Base-by-base conservation (phyloP, 2,888 invertebrate genomes). In the Cerastis leucographa region DNA sequence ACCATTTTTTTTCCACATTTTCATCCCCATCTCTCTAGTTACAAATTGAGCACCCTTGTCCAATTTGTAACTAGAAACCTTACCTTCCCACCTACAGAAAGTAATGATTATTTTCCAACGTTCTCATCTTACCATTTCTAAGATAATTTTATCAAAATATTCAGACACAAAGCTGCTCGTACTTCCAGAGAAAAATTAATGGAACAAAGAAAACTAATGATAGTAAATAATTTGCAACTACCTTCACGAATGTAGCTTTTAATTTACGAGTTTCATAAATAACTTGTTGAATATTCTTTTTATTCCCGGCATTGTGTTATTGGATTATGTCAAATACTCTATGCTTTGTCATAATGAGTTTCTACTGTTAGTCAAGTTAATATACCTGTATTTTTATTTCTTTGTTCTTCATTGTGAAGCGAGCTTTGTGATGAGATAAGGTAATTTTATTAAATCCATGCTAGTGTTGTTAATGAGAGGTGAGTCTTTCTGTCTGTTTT, bases 131-230 rank as follows among this genome's bases (percentile, higher is more conserved):
- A 64, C 66, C 3, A 42, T 66, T 66, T 4, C 61, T 19, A 35
- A 83, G 71, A 81, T 65, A 84, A 83, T 78, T 73, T 78, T 68
- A 84, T 85, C 66, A 72, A 68, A 84, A 85, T 78, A 73, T 75
- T 67, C 70, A 40, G 69, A 25, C 62, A 19, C 17, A 35, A 56
- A 84, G 46, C 51, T 65, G 46, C 46, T 35, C 46, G n/a, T 62
- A 69, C 72, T 85, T 73, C 69, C 44, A 25, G 42, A 68, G 46
- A 17, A 61, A 66, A 81, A 81, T 82, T 73, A 66, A 79, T 62
- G 67, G 59, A 62, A 79, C 73, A 76, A 76, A 79, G 73, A 54
- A 62, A 76, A 69, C 49, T 49, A 69, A 74, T 54, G 65, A 75
- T 66, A 75, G 70, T 71, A 64, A 86, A 86, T 77, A 73, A 79